These are phyloP conservation scores for Ceyx melanurus DNA, from an alignment of 2,113 vertebrate species.

Conservation along the genomic window DNA sequence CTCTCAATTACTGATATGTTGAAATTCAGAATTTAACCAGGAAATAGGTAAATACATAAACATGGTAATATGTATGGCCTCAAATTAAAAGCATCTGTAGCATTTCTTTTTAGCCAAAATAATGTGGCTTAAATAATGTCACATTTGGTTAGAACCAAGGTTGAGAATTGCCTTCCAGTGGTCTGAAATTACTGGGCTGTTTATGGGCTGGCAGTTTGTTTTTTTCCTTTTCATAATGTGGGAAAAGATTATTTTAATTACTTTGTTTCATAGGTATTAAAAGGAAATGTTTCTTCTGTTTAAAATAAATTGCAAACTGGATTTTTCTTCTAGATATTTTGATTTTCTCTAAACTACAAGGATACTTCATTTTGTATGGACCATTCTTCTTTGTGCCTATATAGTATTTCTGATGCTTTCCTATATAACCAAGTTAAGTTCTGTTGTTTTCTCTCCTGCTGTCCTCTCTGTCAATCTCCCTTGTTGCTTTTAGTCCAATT, in stretches of 20 bases:
- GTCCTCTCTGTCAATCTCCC: constrained; percentile 65
- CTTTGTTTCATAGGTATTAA: neutral
- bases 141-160: neutral
- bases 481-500: constrained; percentile 80
- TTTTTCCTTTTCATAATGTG: neutral
- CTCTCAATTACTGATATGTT: neutral
- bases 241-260: neutral
- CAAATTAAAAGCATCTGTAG: neutral
- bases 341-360: neutral
- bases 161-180: neutral
- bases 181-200: neutral
- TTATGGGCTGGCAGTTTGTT: neutral
- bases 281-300: neutral
- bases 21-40: neutral
- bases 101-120: neutral
- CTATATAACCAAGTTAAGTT: constrained; percentile 23
- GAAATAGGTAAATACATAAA: neutral
- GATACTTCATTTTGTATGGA: neutral
- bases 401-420: neutral
- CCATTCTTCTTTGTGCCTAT: neutral
- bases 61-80: neutral
- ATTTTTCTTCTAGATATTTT: constrained; percentile 2
- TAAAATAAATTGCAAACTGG: constrained; percentile 18
- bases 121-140: neutral
- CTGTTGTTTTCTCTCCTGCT: constrained; percentile 36